phyloP scores from a whole-genome alignment of 1,140 invertebrate species.

The Drosophila leontia region DNA sequence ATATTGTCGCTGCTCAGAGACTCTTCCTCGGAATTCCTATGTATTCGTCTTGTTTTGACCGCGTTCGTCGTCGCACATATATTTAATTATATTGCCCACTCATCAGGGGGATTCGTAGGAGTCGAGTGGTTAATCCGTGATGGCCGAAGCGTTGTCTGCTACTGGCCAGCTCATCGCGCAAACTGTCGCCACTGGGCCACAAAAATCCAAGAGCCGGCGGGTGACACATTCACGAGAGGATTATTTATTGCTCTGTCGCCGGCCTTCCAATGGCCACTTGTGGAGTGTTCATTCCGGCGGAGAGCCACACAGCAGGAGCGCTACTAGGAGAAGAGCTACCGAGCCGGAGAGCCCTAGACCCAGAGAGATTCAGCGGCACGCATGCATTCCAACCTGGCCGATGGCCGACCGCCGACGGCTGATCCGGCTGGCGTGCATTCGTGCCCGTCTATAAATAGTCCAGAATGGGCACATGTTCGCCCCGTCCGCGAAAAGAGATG shows the following conservation, averaged over 20 bases:
- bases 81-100: constrained; percentile 48
- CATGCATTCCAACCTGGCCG: constrained; percentile 65
- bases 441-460: constrained; percentile 65
- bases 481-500: constrained; percentile 33
- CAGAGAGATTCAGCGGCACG: constrained; percentile 21
- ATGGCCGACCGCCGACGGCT: constrained; percentile 18
- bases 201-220: constrained; percentile 15
- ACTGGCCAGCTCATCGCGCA: constrained; percentile 41
- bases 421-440: constrained; percentile 67
- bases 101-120: constrained; percentile 15
- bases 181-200: constrained; percentile 59
- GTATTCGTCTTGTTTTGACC: constrained; percentile 56
- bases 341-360: background rate
- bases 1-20: constrained; percentile 35
- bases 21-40: constrained; percentile 54
- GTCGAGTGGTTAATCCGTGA: constrained; percentile 25
- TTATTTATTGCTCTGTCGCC: constrained; percentile 33
- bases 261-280: constrained; percentile 68
- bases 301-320: background rate
- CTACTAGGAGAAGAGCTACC: background rate
- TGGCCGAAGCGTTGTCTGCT: constrained; percentile 67
- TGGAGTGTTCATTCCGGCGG: constrained; percentile 53
- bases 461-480: constrained; percentile 77
- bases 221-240: constrained; percentile 50
- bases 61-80: constrained; percentile 32